phyloP scores from a whole-genome alignment of 2,888 invertebrate genomes.

The Ochropleura plecta region DNA sequence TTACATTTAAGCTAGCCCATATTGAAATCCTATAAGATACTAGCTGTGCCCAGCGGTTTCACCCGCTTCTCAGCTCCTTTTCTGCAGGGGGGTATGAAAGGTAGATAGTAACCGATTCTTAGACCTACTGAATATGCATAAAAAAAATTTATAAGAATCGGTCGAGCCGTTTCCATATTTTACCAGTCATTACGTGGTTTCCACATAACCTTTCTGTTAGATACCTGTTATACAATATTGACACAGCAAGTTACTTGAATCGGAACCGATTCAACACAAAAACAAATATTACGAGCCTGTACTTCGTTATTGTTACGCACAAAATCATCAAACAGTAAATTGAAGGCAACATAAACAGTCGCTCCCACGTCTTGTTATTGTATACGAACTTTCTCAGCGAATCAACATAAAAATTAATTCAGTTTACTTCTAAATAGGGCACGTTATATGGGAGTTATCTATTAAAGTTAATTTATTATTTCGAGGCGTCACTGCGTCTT shows the following conservation, averaged over 20 bases:
- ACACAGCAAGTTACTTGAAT: slow-evolving; percentile 42
- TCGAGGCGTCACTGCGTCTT: slow-evolving; percentile 75
- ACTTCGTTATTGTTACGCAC: slow-evolving; percentile 46
- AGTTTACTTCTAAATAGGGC: slow-evolving; percentile 72
- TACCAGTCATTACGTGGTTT: neutral
- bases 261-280: slow-evolving; percentile 45
- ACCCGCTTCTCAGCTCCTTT: no score
- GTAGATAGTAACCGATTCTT: no score
- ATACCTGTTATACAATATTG: slow-evolving; percentile 23
- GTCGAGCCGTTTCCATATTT: neutral
- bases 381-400: slow-evolving; percentile 70
- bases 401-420: slow-evolving; percentile 77
- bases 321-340: slow-evolving; percentile 56
- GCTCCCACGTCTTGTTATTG: slow-evolving; percentile 67
- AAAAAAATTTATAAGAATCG: no score
- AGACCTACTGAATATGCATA: no score
- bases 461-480: slow-evolving; percentile 86
- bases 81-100: no score
- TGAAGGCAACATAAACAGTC: slow-evolving; percentile 49
- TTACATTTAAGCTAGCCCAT: neutral
- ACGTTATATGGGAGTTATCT: slow-evolving; percentile 72
- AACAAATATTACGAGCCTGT: slow-evolving; percentile 37
- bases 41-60: no score
- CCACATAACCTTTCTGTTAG: no score
- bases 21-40: neutral